These are phyloP conservation scores for Ophion ventricosus DNA, from an alignment of 2,888 invertebrate genomes.

Conservation along the genomic window DNA sequence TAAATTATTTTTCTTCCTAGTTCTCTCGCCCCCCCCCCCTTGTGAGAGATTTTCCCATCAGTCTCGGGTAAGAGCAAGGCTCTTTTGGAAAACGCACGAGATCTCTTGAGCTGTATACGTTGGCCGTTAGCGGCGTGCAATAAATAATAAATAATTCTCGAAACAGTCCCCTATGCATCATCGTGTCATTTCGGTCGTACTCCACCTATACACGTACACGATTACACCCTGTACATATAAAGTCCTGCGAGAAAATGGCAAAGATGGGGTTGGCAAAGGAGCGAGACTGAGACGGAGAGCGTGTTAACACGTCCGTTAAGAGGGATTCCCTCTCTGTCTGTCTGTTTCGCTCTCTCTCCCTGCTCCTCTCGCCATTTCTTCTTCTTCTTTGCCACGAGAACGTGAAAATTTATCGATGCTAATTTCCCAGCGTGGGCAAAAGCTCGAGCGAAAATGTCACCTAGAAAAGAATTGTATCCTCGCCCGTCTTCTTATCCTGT, in stretches of 20 bases:
- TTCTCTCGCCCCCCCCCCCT: constrained; percentile 29
- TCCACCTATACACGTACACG: constrained; percentile 70
- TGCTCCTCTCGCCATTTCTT: neutral
- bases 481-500: constrained; percentile 72
- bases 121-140: constrained; percentile 70
- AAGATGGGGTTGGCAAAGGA: constrained; percentile 38
- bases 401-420: constrained; percentile 83
- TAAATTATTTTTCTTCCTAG: neutral
- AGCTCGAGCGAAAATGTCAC: constrained; percentile 64
- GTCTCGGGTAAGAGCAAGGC: constrained; percentile 41
- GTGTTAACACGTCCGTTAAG: constrained; percentile 54
- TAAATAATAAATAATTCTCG: constrained; percentile 83
- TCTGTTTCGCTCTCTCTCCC: neutral
- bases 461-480: constrained; percentile 67
- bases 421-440: constrained; percentile 79
- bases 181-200: constrained; percentile 79
- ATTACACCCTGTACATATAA: constrained; percentile 18
- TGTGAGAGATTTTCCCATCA: constrained; percentile 49
- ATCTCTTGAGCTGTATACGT: constrained; percentile 62
- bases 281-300: constrained; percentile 29
- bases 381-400: constrained; percentile 28
- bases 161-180: constrained; percentile 83
- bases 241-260: constrained; percentile 49
- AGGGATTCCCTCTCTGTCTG: constrained; percentile 30
- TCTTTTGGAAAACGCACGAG: constrained; percentile 53